These are phyloP conservation scores for Drosophila eugracilis DNA, from an alignment of 1,140 invertebrate species.

Conservation along the genomic window DNA sequence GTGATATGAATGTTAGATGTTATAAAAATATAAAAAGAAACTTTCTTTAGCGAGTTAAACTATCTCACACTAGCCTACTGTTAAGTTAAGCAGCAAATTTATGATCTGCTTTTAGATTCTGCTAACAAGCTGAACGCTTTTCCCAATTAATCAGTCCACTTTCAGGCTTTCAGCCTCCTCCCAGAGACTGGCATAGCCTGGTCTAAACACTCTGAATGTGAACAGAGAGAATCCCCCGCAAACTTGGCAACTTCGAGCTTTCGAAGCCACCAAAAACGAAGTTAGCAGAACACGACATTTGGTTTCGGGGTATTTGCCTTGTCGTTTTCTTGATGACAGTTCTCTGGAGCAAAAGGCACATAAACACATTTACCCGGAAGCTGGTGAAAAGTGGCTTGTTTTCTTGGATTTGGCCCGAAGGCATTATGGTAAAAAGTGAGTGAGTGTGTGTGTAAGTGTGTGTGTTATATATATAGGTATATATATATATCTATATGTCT, in stretches of 20 bases:
- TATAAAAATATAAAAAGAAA: neutral
- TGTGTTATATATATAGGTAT: too few relatives aligned
- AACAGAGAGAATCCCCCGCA: too few relatives aligned
- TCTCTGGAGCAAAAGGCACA: slow-evolving; percentile 1
- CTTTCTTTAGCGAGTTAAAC: too few relatives aligned
- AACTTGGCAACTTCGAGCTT: too few relatives aligned
- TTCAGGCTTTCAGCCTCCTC: too few relatives aligned
- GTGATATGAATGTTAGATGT: too few relatives aligned
- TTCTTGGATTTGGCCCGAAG: neutral
- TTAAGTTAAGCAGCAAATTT: too few relatives aligned
- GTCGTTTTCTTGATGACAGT: slow-evolving; percentile 4
- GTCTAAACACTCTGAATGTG: too few relatives aligned
- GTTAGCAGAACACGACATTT: slow-evolving; percentile 10
- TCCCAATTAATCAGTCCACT: neutral
- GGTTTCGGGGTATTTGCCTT: slow-evolving; percentile 35
- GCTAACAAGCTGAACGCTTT: neutral
- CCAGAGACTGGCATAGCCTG: too few relatives aligned
- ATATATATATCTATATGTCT: neutral
- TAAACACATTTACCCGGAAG: slow-evolving; percentile 4
- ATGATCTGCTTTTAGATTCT: too few relatives aligned
- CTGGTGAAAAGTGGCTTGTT: slow-evolving; percentile 1
- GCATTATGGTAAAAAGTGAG: neutral
- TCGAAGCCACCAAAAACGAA: neutral
- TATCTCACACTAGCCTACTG: too few relatives aligned
- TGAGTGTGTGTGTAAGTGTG: neutral